Base-by-base conservation (phyloP, 1,140 invertebrate species). In the Varroa destructor region DNA sequence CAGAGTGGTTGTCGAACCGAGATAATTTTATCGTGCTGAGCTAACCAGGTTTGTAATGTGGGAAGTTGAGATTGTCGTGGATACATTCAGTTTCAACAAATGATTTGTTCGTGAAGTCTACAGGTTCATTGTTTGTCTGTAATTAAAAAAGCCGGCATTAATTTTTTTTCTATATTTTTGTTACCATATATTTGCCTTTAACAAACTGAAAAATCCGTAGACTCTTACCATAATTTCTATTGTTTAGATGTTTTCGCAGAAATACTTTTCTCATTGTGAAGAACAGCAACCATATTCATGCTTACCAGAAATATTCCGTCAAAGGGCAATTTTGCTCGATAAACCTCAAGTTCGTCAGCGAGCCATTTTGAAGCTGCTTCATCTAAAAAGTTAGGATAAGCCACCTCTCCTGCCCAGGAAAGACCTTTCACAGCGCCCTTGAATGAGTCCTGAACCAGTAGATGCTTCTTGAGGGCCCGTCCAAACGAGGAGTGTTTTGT, bases 331-430 rank as follows among this genome's bases (percentile, higher is more conserved):
- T 67, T 67, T 46, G 12, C 46, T 8, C 61, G 40, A 37, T 67
- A 67, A 67, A 67, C 61, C 12, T n/a, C 61, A n/a, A 67, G n/a
- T 67, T 67, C 61, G 61, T 67, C 61, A 43, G 61, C 61, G 12
- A 67, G 61, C 61, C 61, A 67, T 46, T 67, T 67, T 37, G 40
- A 67, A 4, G 61, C 40, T 14, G 61, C 61, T 46, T 67, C 61
- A 67, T 67, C 46, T 46, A 67, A 40, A 37, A 67, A 67, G 37
- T 67, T 46, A 46, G 61, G 61, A 8, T 67, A 67, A 43, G 40
- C 61, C 61, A 67, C 61, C 40, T 67, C 61, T 4, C 61, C 61
- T 4, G 61, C 61, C 61, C 61, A 67, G 46, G 61, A 67, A 1
- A 67, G 61, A 14, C 61, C 61, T 40, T 67, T 67, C 10, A 67